phyloP scores from a whole-genome alignment of 92 coral and sea anemone species.

The Palythoa caribaeorum region DNA sequence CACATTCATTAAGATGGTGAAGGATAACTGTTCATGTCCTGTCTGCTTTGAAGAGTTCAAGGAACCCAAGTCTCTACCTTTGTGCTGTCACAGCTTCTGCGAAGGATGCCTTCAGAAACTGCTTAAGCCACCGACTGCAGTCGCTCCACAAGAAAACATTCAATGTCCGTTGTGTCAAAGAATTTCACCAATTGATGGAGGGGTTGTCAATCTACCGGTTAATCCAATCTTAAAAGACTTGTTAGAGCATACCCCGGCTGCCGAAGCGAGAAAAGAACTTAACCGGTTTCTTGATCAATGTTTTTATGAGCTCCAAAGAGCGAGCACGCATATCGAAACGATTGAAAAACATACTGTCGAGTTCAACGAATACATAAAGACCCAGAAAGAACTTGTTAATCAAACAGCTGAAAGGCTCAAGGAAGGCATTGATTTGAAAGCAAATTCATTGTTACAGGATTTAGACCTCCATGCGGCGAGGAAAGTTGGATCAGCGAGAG shows the following conservation, averaged over 20 bases:
- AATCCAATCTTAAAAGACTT: neutral
- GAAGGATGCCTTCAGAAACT: neutral
- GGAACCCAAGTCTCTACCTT: slow-evolving; percentile 5
- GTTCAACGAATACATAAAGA: neutral
- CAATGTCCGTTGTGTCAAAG: slow-evolving; percentile 12
- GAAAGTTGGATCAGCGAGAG: neutral
- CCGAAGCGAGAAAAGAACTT: slow-evolving; percentile 6
- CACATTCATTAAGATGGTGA: neutral
- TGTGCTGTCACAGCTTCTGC: slow-evolving; percentile 17
- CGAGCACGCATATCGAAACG: neutral
- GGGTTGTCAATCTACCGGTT: neutral
- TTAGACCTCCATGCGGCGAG: neutral
- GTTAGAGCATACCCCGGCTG: neutral
- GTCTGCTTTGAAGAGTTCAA: slow-evolving; percentile 17
- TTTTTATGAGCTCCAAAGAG: neutral
- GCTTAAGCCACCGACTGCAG: neutral
- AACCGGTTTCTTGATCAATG: neutral
- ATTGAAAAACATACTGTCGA: neutral
- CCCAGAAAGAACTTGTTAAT: neutral
- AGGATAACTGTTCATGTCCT: slow-evolving; percentile 9
- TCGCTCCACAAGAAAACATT: neutral
- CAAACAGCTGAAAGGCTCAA: neutral
- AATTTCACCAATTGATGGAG: neutral
- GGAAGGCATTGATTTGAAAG: neutral
- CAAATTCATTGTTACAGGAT: neutral